phyloP scores from a whole-genome alignment of 2,888 invertebrate species.

The Ochlodes sylvanus region DNA sequence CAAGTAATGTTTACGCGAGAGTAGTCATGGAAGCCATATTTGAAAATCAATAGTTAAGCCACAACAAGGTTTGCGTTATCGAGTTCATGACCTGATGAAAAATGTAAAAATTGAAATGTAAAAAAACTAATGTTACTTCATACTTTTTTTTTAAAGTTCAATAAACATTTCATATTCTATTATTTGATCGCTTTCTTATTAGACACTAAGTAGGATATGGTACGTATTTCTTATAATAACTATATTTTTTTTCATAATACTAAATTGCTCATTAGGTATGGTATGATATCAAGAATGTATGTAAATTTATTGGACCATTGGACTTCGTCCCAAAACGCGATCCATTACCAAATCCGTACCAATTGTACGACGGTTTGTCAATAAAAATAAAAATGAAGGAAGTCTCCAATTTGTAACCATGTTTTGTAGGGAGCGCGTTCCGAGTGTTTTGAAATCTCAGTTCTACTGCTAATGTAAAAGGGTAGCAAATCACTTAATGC shows the following conservation, averaged over 20 bases:
- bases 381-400: slow-evolving; percentile 83
- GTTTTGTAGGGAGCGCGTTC: slow-evolving; percentile 27
- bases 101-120: too few relatives aligned
- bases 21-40: slow-evolving; percentile 53
- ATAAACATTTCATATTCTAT: too few relatives aligned
- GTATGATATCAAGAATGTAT: too few relatives aligned
- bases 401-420: slow-evolving; percentile 72
- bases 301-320: not conserved
- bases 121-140: too few relatives aligned
- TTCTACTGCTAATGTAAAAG: slow-evolving; percentile 1
- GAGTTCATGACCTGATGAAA: too few relatives aligned
- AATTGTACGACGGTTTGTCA: slow-evolving; percentile 80
- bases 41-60: slow-evolving; percentile 39
- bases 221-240: too few relatives aligned
- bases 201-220: too few relatives aligned
- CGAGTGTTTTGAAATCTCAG: slow-evolving; percentile 4
- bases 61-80: too few relatives aligned
- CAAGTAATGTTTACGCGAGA: slow-evolving; percentile 21
- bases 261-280: too few relatives aligned
- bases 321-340: slow-evolving; percentile 49
- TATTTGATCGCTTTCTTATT: too few relatives aligned
- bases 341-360: slow-evolving; percentile 76
- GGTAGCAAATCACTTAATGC: slow-evolving; percentile 6
- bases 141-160: too few relatives aligned
- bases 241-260: too few relatives aligned